These are phyloP conservation scores for Phthorimaea operculella DNA, from an alignment of 1,140 invertebrate genomes.

Conservation along the genomic window DNA sequence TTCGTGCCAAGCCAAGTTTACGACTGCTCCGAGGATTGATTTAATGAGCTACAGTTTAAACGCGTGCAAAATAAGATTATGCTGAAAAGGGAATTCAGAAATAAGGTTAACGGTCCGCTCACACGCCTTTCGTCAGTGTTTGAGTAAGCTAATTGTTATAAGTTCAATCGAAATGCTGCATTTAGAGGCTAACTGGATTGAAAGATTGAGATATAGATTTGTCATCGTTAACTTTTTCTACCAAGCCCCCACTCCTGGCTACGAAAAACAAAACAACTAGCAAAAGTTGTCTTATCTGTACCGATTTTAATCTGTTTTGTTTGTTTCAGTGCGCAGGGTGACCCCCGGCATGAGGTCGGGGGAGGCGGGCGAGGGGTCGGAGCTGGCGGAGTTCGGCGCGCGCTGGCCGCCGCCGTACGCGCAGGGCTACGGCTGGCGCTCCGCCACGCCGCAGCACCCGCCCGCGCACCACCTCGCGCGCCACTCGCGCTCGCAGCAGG, in stretches of 20 bases:
- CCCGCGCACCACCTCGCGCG: slow-evolving; percentile 61
- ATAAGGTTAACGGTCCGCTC: too few species aligned
- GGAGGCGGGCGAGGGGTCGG: slow-evolving; percentile 64
- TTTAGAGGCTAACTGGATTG: too few species aligned
- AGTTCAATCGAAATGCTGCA: too few species aligned
- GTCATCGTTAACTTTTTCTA: too few species aligned
- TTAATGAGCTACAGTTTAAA: not conserved
- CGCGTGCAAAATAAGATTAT: too few species aligned
- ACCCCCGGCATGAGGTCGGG: slow-evolving; percentile 68
- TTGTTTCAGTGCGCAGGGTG: slow-evolving; percentile 34
- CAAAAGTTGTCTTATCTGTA: too few species aligned
- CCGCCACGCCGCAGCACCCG: slow-evolving; percentile 62
- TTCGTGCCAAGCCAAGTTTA: not conserved
- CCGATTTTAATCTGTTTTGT: not conserved
- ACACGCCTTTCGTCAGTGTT: too few species aligned
- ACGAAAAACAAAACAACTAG: too few species aligned
- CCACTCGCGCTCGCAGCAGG: slow-evolving; percentile 59
- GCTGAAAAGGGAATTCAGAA: too few species aligned
- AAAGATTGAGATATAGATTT: too few species aligned
- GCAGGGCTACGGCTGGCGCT: slow-evolving; percentile 58
- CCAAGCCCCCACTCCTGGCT: too few species aligned
- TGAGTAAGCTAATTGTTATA: too few species aligned
- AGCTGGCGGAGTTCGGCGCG: slow-evolving; percentile 64
- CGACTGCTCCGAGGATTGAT: not conserved
- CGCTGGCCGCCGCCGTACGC: slow-evolving; percentile 57